Evolutionary conservation across 2,113 vertebrate genomes (phyloP).

Genomic region (Scolopax mira): DNA sequence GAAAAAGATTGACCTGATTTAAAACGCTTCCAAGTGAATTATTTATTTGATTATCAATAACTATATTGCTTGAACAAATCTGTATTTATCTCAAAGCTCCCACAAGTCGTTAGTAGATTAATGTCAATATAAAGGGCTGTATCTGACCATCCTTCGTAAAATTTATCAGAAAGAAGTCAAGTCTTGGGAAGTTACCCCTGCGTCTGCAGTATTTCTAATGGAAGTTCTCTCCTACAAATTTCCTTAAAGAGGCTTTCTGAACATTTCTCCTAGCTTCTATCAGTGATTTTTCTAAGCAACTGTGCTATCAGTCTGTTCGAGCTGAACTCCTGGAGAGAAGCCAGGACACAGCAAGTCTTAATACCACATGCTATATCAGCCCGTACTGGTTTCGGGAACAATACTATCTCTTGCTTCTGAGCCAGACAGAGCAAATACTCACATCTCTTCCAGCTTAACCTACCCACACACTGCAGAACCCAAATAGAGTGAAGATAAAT

Average conservation of each 20-base stretch:
- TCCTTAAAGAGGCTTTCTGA: not conserved
- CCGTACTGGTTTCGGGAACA: not conserved
- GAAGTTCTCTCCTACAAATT: not conserved
- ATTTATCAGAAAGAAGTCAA: not conserved
- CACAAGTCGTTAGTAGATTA: not conserved
- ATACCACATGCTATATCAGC: not conserved
- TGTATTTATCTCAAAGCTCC: not conserved
- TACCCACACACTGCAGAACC: not conserved
- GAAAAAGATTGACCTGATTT: not conserved
- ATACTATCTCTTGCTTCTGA: not conserved
- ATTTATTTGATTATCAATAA: not conserved
- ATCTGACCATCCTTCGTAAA: not conserved
- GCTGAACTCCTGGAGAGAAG: slow-evolving; percentile 8
- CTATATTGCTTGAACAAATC: not conserved
- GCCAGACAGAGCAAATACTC: not conserved
- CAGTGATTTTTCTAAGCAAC: not conserved
- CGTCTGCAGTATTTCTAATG: not conserved
- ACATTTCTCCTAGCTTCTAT: not conserved
- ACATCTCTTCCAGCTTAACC: not conserved
- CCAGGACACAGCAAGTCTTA: slow-evolving; percentile 17
- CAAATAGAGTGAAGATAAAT: not conserved
- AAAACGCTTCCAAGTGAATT: not conserved
- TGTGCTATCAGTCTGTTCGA: not conserved
- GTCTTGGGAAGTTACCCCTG: not conserved
- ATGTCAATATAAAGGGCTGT: not conserved